Conservation (phyloP, 1,140 invertebrate genomes). For the Globodera ellingtonae region DNA sequence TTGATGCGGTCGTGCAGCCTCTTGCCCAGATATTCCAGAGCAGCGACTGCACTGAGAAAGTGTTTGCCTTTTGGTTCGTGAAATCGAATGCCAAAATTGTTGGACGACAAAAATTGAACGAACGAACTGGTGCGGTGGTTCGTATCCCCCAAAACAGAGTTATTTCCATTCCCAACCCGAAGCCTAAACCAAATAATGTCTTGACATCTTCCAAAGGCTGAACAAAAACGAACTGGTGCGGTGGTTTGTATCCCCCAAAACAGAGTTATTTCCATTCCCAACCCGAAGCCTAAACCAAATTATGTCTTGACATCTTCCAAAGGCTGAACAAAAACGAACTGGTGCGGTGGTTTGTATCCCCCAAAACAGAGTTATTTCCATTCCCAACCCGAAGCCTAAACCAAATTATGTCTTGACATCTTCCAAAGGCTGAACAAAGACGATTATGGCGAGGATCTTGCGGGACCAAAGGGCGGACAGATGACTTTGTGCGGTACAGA, state of each 20-base stretch:
- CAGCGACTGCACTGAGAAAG: conserved; percentile 77
- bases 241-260: too few relatives aligned
- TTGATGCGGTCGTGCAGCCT: conserved; percentile 70
- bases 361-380: too few relatives aligned
- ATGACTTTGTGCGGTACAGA: conserved; percentile 66
- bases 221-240: too few relatives aligned
- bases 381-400: too few relatives aligned
- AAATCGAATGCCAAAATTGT: not conserved
- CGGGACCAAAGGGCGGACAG: conserved; percentile 59
- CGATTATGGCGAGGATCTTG: conserved; percentile 65
- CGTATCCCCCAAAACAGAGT: too few relatives aligned
- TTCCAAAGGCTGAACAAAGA: conserved; percentile 10
- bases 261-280: too few relatives aligned
- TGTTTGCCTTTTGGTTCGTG: conserved; percentile 92
- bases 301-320: not conserved
- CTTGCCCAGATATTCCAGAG: conserved; percentile 82
- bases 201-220: not conserved
- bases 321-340: not conserved
- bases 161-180: too few relatives aligned
- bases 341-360: too few relatives aligned
- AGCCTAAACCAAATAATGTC: too few relatives aligned
- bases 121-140: too few relatives aligned
- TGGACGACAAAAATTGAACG: not conserved
- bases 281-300: too few relatives aligned
- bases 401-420: not conserved